Evolutionary conservation across 2,113 vertebrate genomes (phyloP).

Genomic region (Miniopterus natalensis): DNA sequence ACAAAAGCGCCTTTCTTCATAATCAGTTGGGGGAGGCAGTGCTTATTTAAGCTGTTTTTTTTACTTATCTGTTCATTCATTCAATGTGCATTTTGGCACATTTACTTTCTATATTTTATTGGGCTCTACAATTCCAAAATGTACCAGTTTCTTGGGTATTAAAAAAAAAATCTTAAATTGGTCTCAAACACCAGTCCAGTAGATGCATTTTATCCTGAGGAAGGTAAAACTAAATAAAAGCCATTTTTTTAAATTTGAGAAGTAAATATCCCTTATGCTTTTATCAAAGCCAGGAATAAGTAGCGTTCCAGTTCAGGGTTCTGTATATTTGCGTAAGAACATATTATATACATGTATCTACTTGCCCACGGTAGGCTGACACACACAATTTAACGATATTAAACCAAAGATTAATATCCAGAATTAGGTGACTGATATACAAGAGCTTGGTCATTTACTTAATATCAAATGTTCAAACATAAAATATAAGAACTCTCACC

Average conservation of each 20-base stretch:
- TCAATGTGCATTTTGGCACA: background rate
- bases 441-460: slow-evolving; percentile 72
- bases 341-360: slow-evolving; percentile 20
- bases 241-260: background rate
- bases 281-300: background rate
- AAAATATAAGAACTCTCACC: slow-evolving; percentile 75
- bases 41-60: background rate
- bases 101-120: background rate
- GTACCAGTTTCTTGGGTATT: background rate
- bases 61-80: background rate
- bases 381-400: slow-evolving; percentile 72
- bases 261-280: background rate
- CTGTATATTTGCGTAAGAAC: slow-evolving; percentile 13
- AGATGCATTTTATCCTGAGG: background rate
- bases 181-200: background rate
- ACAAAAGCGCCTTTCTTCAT: background rate
- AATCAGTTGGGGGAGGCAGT: background rate
- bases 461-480: slow-evolving; percentile 79
- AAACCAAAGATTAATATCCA: slow-evolving; percentile 79
- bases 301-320: background rate
- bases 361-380: slow-evolving; percentile 21
- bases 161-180: background rate
- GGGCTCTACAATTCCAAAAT: background rate
- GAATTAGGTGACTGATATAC: slow-evolving; percentile 75
- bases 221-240: slow-evolving; percentile 21